Conservation (phyloP, 2,113 vertebrate species). For the Callipepla squamata region DNA sequence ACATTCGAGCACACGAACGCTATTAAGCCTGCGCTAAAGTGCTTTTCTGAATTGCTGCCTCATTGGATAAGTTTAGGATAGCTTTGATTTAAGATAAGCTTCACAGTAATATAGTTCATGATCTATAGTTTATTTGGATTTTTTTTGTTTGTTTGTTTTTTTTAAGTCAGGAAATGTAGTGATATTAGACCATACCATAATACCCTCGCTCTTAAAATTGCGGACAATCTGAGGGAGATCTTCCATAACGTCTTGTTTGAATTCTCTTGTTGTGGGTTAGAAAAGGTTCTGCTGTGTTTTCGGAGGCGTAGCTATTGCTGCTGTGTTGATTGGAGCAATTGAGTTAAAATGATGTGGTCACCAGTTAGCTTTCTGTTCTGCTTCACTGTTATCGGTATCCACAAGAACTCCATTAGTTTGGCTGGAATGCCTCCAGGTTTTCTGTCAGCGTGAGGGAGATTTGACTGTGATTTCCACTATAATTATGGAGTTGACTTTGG, state of each 20-base stretch:
- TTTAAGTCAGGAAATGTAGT: constrained; percentile 9
- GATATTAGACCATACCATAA: neutral
- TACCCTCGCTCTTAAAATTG: constrained; percentile 56
- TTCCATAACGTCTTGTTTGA: constrained; percentile 18
- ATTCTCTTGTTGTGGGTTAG: constrained; percentile 2
- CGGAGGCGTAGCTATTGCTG: neutral
- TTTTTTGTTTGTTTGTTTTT: neutral
- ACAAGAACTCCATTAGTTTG: neutral
- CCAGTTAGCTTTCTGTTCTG: constrained; percentile 26
- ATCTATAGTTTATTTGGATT: constrained; percentile 5
- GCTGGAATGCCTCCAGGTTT: constrained; percentile 15
- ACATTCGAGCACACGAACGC: neutral
- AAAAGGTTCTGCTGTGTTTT: constrained; percentile 26
- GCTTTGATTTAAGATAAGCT: constrained; percentile 24
- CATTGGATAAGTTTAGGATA: constrained; percentile 33
- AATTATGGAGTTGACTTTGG: neutral
- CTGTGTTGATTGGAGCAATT: constrained; percentile 16
- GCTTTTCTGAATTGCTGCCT: constrained; percentile 65
- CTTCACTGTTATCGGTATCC: constrained; percentile 6
- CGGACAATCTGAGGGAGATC: constrained; percentile 45
- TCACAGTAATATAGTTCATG: constrained; percentile 23
- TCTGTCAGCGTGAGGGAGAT: neutral
- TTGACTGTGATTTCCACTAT: neutral
- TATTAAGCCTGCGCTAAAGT: constrained; percentile 51
- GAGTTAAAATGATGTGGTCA: constrained; percentile 30